Conservation (phyloP, 2,113 vertebrate genomes). For the Poeciliopsis turrubarensis region DNA sequence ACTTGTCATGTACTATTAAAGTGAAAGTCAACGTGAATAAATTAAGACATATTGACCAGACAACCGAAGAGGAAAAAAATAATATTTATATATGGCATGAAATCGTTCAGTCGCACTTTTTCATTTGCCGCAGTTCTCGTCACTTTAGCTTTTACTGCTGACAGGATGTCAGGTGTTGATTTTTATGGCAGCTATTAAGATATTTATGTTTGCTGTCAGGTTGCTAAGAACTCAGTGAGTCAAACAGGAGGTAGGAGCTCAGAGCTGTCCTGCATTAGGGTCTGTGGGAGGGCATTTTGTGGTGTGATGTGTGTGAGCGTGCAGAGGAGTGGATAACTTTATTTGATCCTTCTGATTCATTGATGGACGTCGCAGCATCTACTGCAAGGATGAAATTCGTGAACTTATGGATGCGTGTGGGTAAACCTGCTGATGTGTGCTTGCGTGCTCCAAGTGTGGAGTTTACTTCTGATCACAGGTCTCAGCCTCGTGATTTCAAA, state of each 20-base stretch:
- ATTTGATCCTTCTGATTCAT: conserved; percentile 42
- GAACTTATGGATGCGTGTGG: not conserved
- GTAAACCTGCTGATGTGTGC: conserved; percentile 37
- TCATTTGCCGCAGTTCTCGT: conserved; percentile 8
- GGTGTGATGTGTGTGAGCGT: not conserved
- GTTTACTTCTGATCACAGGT: conserved; percentile 76
- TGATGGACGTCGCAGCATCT: conserved; percentile 27
- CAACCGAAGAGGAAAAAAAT: not conserved
- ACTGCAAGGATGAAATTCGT: conserved; percentile 21
- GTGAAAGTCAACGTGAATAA: not conserved
- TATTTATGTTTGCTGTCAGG: conserved; percentile 27
- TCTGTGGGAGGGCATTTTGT: conserved; percentile 30
- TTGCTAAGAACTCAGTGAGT: conserved; percentile 15
- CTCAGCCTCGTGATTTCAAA: conserved; percentile 69
- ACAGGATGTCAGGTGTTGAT: conserved; percentile 29
- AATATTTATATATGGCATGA: conserved; percentile 3
- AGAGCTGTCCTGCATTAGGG: conserved; percentile 48
- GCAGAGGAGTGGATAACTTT: conserved; percentile 24
- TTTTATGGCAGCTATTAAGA: conserved; percentile 31
- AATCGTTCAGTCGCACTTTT: conserved; percentile 55
- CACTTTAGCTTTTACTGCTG: conserved; percentile 9
- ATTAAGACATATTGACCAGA: conserved; percentile 8
- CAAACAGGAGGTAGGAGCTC: conserved; percentile 63
- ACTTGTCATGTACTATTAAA: conserved; percentile 4
- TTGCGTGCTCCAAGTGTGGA: conserved; percentile 65